phyloP scores from a whole-genome alignment of 1,140 invertebrate genomes.

The Holcopasites calliopsidis region DNA sequence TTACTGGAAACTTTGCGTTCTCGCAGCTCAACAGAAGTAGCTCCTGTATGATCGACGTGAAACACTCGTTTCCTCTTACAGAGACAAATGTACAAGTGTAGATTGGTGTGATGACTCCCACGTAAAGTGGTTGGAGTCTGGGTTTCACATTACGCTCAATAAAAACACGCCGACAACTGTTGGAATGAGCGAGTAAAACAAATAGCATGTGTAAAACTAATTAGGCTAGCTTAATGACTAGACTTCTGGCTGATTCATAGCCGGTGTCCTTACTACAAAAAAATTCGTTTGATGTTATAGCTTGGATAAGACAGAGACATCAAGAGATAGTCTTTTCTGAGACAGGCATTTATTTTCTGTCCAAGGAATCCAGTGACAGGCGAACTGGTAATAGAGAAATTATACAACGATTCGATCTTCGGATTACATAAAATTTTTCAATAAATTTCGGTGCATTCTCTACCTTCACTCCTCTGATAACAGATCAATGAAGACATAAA shows the following conservation, averaged over 20 bases:
- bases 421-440: conserved; percentile 12
- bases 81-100: background rate
- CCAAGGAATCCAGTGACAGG: conserved; percentile 9
- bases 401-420: conserved; percentile 13
- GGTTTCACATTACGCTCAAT: conserved; percentile 68
- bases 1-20: background rate
- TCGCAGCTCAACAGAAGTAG: background rate
- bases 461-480: background rate
- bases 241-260: background rate
- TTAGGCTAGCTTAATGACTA: conserved; percentile 47
- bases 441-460: background rate
- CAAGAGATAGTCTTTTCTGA: conserved; percentile 18
- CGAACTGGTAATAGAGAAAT: conserved; percentile 30
- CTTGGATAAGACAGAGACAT: background rate
- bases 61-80: conserved; percentile 21
- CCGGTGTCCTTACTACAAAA: background rate
- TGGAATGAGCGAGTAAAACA: conserved; percentile 38
- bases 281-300: conserved; percentile 2
- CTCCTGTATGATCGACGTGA: background rate
- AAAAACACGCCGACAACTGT: conserved; percentile 58
- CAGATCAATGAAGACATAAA: background rate
- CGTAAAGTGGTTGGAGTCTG: conserved; percentile 56
- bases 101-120: conserved; percentile 27
- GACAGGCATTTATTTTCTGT: conserved; percentile 36
- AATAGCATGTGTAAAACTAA: conserved; percentile 67